Base-by-base conservation (phyloP, 2,797 vertebrate genomes). In the Furcifer pardalis region DNA sequence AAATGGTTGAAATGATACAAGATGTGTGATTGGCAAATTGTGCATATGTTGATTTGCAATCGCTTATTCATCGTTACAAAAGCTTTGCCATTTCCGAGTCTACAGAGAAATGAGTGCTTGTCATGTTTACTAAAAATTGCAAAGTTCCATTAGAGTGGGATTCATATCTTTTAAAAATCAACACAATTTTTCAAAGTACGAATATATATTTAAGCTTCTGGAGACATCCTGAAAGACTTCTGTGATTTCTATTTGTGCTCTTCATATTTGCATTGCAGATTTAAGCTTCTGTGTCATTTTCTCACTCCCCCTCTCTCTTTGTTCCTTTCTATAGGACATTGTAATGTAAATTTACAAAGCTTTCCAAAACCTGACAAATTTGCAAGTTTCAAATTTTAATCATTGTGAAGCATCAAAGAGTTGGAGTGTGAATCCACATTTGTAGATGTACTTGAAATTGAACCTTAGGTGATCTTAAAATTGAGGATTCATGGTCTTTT, bases 221-320 rank as follows among this genome's bases (percentile, higher is more conserved):
- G 68, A 87, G 84, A 85, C 79, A 84, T 91, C 88, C 74, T 92
- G 81, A 92, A 94, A 90, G 90, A 77, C 35, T 91, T 91, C 80
- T 63, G 35, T 83, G 69, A 88, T 93, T 88, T 90, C 77, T 91
- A 52, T 88, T 94, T 94, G 84, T 91, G 71, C 90, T 91, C n/a
- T 79, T 88, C 72, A 7, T 78, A 94, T 95, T 93, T 94, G 91
- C 93, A 94, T 94, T 93, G 87, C 93, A 95, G 89, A 96, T 94
- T 89, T 82, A 69, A 88, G 78, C 93, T 89, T 92, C 90, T 93
- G 0, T 91, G 91, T 90, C 91, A 85, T 91, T 91, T 88, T 82
- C 85, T 86, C 42, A 12, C 44, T 27, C n/a, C 32, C 37, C 23
- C 35, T 63, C 40, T 69, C 27, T 69, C 56, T 86, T 82, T 86